These are phyloP conservation scores for Onchidella celtica DNA, from an alignment of 2,888 invertebrate genomes.

Conservation along the genomic window DNA sequence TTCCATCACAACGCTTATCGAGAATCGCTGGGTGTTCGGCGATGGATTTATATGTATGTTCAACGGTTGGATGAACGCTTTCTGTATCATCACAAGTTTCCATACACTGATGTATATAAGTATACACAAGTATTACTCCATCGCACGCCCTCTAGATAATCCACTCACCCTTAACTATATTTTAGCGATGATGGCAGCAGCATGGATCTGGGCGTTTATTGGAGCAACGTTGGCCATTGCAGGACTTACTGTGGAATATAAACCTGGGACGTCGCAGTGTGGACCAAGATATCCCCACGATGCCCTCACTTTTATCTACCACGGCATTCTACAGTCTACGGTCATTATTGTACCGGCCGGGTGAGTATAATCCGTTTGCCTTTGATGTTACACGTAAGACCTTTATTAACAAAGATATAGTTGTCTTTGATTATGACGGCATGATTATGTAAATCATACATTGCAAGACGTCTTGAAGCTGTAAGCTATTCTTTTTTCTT, in stretches of 20 bases:
- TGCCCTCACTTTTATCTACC: conserved; percentile 69
- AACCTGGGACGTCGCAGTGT: conserved; percentile 79
- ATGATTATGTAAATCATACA: too few species aligned
- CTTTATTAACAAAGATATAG: too few species aligned
- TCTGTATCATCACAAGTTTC: conserved; percentile 80
- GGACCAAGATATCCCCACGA: conserved; percentile 78
- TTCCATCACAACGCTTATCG: conserved; percentile 79
- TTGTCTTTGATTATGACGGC: too few species aligned
- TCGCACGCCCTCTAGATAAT: conserved; percentile 79
- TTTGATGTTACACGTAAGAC: too few species aligned
- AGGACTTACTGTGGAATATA: conserved; percentile 76
- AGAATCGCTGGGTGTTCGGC: conserved; percentile 79
- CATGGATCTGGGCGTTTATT: conserved; percentile 80
- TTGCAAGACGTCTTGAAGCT: too few species aligned
- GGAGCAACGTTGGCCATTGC: conserved; percentile 78
- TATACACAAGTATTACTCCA: conserved; percentile 80
- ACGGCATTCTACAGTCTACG: conserved; percentile 75
- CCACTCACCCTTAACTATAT: conserved; percentile 78
- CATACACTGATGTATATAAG: conserved; percentile 81
- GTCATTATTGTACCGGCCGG: conserved; percentile 27
- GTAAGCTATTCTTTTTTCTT: too few species aligned
- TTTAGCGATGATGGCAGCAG: conserved; percentile 77
- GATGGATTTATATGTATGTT: conserved; percentile 75
- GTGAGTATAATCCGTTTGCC: too few species aligned
- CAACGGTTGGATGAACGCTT: conserved; percentile 80